A percentile compares a stretch with the other conserved stretches of the same genome.
Conservation (phyloP, 2,888 invertebrate species). For the Xylota sylvarum region DNA sequence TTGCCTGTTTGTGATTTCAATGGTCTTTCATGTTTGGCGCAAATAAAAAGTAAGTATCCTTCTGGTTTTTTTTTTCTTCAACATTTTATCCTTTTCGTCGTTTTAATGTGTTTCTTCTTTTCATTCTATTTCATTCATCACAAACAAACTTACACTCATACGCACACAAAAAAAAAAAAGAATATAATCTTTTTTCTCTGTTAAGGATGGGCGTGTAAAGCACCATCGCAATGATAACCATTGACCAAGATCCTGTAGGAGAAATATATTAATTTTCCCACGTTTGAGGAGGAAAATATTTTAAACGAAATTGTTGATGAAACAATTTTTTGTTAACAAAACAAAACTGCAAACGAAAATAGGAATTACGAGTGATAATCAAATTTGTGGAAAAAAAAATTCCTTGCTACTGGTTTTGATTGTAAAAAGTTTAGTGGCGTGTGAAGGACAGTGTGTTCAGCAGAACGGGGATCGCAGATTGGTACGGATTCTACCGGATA, state of each 20-base stretch:
- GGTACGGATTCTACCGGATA: no score
- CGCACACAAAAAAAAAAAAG: slow-evolving; percentile 40
- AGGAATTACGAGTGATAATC: neutral
- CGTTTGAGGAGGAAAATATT: slow-evolving; percentile 2
- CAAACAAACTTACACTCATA: slow-evolving; percentile 13
- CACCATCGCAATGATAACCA: neutral
- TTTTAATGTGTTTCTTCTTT: slow-evolving; percentile 38
- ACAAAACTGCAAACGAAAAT: neutral
- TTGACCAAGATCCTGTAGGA: neutral
- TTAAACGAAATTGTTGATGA: slow-evolving; percentile 31
- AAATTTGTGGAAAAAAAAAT: neutral
- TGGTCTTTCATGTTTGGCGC: slow-evolving; percentile 88
- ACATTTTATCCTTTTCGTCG: slow-evolving; percentile 47
- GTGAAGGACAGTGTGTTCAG: slow-evolving; percentile 2
- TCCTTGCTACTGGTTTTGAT: neutral
- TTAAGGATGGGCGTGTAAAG: neutral
- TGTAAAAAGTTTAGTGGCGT: neutral
- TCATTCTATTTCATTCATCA: slow-evolving; percentile 26
- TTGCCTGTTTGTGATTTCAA: slow-evolving; percentile 86
- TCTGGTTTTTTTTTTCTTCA: no score
- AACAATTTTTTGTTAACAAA: slow-evolving; percentile 21
- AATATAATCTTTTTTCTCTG: slow-evolving; percentile 39
- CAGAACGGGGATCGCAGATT: neutral
- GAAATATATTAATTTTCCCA: slow-evolving; percentile 10
- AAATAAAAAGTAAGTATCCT: slow-evolving; percentile 86